These are phyloP conservation scores for Pentamera pediparva DNA, from an alignment of 53 echinoderm and acorn worm genomes.

Conservation along the genomic window DNA sequence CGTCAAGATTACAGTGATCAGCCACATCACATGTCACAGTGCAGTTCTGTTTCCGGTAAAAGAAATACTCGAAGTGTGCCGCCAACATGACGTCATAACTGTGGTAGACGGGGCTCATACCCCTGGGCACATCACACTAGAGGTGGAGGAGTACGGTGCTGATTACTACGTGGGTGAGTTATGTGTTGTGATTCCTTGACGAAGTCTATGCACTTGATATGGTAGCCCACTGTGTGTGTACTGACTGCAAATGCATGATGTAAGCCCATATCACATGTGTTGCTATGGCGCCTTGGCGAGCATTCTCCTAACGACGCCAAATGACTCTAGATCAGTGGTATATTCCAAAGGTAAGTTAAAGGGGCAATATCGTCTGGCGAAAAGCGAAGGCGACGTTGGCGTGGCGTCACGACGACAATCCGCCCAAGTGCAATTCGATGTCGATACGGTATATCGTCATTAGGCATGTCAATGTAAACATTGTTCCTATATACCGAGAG, in stretches of 20 bases:
- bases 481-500: too few relatives aligned
- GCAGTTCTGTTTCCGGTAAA: conserved; percentile 15
- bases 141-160: conserved; percentile 10
- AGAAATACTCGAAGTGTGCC: conserved; percentile 21
- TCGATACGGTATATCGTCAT: too few relatives aligned
- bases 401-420: too few relatives aligned
- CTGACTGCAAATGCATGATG: too few relatives aligned
- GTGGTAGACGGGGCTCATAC: conserved; percentile 29
- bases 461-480: too few relatives aligned
- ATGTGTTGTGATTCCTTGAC: background rate
- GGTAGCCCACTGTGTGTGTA: background rate
- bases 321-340: background rate
- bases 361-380: too few relatives aligned
- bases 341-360: background rate
- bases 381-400: too few relatives aligned
- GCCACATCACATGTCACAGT: conserved; percentile 5
- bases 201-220: background rate
- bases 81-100: background rate
- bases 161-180: conserved; percentile 32
- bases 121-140: conserved; percentile 1
- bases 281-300: background rate
- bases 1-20: conserved; percentile 14
- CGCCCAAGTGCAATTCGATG: too few relatives aligned
- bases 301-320: background rate
- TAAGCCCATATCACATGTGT: background rate